Base-by-base conservation (phyloP, 2,888 invertebrate species). In the Chalcis sispes region DNA sequence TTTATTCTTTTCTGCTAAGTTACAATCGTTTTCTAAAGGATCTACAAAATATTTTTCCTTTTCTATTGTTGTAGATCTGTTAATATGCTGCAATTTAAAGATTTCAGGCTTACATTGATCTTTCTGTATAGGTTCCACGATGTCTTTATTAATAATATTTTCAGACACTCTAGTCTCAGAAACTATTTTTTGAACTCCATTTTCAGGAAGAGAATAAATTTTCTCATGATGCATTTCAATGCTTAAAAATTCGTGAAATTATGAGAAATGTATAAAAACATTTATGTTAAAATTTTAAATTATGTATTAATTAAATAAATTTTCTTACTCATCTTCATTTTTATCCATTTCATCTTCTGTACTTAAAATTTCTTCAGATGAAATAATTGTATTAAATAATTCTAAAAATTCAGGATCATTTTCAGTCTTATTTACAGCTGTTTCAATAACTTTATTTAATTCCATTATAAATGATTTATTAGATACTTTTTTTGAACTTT, bases 351-450 rank as follows among this genome's bases (percentile, higher is more conserved):
- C 27, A 65, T 75, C 67, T 58, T 76, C 62, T 15, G 42, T 32
- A 54, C 36, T 66, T n/a, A 36, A 40, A 32, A 8, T 18, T 65
- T 67, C 56, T 36, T 67, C 29, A 8, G 54, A 32, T 72, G 10
- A 40, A 13, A 76, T 23, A 23, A 62, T 48, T 15, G 27, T 32
- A 62, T 72, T 58, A 8, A 76, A 10, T 36, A 72, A 42, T 1
- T 72, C 23, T 3, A 72, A 3, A 36, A 76, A 42, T 25, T 72
- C 52, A 36, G 76, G 72, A 67, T 76, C 76, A 65, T 62, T 72
- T 76, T 72, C 72, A 64, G 72, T 76, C 23, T 52, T 69, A 69
- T 72, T 59, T 23, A 62, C 15, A 13, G 64, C 72, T 67, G 27
- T 10, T 54, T 72, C 40, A 32, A 76, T 13, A 59, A 40, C 56